phyloP scores from a whole-genome alignment of 2,113 vertebrate species.

The Rhinichthys klamathensis region DNA sequence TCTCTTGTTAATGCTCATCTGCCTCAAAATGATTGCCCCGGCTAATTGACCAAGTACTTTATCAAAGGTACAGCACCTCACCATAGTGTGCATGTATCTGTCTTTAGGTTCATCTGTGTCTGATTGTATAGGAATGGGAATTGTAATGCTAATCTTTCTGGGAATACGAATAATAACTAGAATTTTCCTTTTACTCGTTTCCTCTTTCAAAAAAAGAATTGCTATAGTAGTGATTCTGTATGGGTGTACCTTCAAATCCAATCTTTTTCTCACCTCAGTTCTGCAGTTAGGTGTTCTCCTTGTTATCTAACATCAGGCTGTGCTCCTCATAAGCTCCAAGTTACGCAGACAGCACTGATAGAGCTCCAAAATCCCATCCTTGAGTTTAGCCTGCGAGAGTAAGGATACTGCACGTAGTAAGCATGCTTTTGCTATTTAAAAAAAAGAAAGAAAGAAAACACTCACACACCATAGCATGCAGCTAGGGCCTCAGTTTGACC shows the following conservation, averaged over 20 bases:
- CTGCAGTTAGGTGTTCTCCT: conserved; percentile 25
- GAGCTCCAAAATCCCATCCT: conserved; percentile 16
- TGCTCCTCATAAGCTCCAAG: conserved; percentile 5
- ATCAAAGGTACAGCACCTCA: conserved; percentile 42
- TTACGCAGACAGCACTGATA: conserved; percentile 17
- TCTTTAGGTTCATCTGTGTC: conserved; percentile 41
- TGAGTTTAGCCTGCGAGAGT: conserved; percentile 1
- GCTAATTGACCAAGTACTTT: conserved; percentile 51
- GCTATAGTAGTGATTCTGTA: conserved; percentile 23
- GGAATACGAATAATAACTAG: conserved; percentile 57
- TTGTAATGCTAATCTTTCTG: conserved; percentile 33
- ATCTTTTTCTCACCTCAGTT: conserved; percentile 18
- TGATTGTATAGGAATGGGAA: conserved; percentile 58
- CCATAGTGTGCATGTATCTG: conserved; percentile 33
- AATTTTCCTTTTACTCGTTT: conserved; percentile 29
- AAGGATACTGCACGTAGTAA: conserved; percentile 4
- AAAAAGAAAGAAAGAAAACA: background rate
- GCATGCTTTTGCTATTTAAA: conserved; percentile 38
- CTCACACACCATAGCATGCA: background rate
- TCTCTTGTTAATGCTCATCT: conserved; percentile 34
- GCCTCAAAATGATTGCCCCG: conserved; percentile 38
- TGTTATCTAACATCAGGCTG: conserved; percentile 21
- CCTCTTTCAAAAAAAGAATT: conserved; percentile 22
- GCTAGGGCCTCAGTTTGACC: conserved; percentile 32
- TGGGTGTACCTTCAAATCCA: background rate